phyloP scores from a whole-genome alignment of 2,113 vertebrate species.

The Percopsis transmontana region DNA sequence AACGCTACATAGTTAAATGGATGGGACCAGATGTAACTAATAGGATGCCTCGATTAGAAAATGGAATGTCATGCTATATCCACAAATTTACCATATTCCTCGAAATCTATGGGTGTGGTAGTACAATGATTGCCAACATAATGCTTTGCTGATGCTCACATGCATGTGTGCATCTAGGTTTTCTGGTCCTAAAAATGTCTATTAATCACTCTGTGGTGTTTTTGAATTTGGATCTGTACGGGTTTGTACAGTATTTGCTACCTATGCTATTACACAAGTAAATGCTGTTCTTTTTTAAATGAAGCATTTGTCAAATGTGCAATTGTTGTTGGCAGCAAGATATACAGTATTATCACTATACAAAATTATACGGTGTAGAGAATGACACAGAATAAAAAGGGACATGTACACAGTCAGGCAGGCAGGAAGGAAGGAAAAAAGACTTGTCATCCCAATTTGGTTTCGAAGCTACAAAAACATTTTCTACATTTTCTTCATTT shows the following conservation, averaged over 20 bases:
- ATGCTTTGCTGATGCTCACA: too few species aligned
- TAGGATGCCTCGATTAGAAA: slow-evolving; percentile 7
- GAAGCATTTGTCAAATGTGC: slow-evolving; percentile 8
- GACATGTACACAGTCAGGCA: too few species aligned
- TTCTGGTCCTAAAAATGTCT: background rate
- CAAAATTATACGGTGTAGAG: background rate
- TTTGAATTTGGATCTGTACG: slow-evolving; percentile 6
- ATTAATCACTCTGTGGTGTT: background rate
- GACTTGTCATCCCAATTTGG: background rate
- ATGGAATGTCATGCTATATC: background rate
- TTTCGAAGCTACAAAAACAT: slow-evolving; percentile 9
- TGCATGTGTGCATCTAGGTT: too few species aligned
- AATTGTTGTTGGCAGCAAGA: slow-evolving; percentile 7
- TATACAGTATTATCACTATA: background rate
- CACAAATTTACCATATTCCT: too few species aligned
- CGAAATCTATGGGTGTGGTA: too few species aligned
- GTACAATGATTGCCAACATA: too few species aligned
- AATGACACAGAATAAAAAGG: slow-evolving; percentile 2
- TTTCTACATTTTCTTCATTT: background rate
- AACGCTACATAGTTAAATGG: slow-evolving; percentile 31
- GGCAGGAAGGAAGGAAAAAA: too few species aligned
- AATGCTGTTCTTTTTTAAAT: background rate
- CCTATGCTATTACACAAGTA: slow-evolving; percentile 7
- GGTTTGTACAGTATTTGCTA: slow-evolving; percentile 26
- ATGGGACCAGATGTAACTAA: slow-evolving; percentile 39